Evolutionary conservation across 2,113 vertebrate genomes (phyloP).

Genomic region (Nannospalax galili): DNA sequence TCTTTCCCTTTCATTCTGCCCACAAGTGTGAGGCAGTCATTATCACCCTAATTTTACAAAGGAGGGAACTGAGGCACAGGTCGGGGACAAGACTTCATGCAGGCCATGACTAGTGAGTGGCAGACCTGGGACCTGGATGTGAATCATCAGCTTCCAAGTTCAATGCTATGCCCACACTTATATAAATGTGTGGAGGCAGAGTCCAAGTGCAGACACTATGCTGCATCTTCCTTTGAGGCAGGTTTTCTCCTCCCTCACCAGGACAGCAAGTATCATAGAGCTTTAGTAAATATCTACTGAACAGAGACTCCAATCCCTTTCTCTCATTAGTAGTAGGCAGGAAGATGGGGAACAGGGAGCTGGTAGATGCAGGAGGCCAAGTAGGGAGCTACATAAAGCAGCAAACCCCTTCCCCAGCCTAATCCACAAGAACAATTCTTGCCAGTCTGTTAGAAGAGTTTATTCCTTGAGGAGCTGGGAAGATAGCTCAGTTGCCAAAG

Average conservation of each 20-base stretch:
- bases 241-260: background rate
- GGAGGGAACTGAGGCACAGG: background rate
- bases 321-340: background rate
- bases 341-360: background rate
- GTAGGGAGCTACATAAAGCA: background rate
- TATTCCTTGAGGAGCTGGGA: background rate
- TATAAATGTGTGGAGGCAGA: background rate
- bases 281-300: background rate
- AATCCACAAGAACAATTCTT: rapidly evolving
- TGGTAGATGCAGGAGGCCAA: background rate
- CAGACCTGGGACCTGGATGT: background rate
- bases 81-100: background rate
- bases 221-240: background rate
- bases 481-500: background rate
- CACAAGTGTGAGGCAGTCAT: background rate
- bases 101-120: background rate
- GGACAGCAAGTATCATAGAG: background rate
- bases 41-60: background rate
- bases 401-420: background rate
- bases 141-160: background rate
- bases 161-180: background rate
- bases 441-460: background rate
- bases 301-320: background rate
- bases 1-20: background rate
- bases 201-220: background rate